Evolutionary conservation across 1,140 invertebrate species (phyloP).

Genomic region (Drosophila baimaii): DNA sequence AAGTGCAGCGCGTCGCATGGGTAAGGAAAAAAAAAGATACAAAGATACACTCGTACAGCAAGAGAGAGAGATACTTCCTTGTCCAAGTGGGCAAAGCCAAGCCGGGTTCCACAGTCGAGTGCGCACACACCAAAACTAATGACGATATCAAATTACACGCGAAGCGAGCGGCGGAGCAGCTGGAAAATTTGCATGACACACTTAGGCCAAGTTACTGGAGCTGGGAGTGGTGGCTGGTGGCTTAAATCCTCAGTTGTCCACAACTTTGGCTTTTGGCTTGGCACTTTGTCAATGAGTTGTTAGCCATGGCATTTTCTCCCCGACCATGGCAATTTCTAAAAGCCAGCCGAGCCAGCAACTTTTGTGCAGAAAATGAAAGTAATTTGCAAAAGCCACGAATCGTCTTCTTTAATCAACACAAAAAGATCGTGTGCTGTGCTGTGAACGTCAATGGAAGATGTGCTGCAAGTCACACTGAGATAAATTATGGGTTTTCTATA

Average conservation of each 20-base stretch:
- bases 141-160: constrained; percentile 77
- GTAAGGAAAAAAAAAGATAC: constrained; percentile 58
- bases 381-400: constrained; percentile 71
- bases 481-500: not conserved
- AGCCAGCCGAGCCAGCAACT: constrained; percentile 38
- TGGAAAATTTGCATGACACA: constrained; percentile 77
- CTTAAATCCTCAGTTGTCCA: constrained; percentile 64
- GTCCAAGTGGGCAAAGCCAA: constrained; percentile 55
- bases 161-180: constrained; percentile 23
- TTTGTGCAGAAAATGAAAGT: constrained; percentile 74
- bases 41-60: constrained; percentile 36
- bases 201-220: constrained; percentile 47
- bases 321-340: constrained; percentile 64
- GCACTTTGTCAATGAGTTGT: constrained; percentile 70
- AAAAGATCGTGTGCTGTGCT: constrained; percentile 60
- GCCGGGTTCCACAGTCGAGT: constrained; percentile 68
- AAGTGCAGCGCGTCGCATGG: constrained; percentile 73
- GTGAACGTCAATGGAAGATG: constrained; percentile 49
- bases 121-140: constrained; percentile 76
- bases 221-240: constrained; percentile 31
- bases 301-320: constrained; percentile 68
- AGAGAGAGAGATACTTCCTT: constrained; percentile 69
- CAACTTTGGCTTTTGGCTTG: constrained; percentile 57
- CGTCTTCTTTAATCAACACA: constrained; percentile 66
- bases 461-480: constrained; percentile 27